Percentiles rank a stretch among this genome's conserved stretches.
Evolutionary conservation across 2,113 vertebrate genomes (phyloP).

Genomic region (Xiphias gladius): DNA sequence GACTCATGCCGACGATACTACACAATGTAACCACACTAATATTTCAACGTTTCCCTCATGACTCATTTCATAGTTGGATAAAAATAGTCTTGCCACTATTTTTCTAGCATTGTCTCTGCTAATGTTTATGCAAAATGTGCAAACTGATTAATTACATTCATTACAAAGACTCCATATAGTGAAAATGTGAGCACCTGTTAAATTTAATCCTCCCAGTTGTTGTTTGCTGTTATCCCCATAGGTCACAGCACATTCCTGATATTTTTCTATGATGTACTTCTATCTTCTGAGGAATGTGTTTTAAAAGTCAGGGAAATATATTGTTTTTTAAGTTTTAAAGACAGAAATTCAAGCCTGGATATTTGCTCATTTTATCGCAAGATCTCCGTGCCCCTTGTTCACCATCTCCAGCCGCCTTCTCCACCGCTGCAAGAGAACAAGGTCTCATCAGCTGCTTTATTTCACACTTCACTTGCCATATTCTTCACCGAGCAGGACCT

Average conservation of each 20-base stretch:
- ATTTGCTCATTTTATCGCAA: constrained; percentile 23
- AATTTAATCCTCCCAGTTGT: neutral
- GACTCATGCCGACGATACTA: neutral
- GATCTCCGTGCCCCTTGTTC: neutral
- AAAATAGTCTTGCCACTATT: constrained; percentile 4
- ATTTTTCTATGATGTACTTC: neutral
- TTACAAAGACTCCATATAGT: neutral
- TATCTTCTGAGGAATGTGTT: neutral
- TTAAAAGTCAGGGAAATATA: neutral
- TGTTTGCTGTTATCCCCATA: neutral
- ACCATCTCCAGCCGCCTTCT: constrained; percentile 20
- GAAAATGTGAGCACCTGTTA: constrained; percentile 1
- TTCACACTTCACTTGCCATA: constrained; percentile 80
- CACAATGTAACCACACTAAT: neutral
- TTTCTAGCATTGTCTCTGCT: neutral
- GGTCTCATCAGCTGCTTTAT: constrained; percentile 72
- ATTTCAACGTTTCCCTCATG: constrained; percentile 2
- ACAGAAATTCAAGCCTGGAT: neutral
- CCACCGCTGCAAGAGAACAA: constrained; percentile 53
- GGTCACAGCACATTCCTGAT: neutral
- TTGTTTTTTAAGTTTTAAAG: neutral
- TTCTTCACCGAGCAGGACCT: constrained; percentile 64
- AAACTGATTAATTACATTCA: neutral
- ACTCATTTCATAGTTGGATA: constrained; percentile 7
- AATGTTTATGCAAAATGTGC: neutral